These are phyloP conservation scores for Tauraco hartlaubi DNA, from an alignment of 2,797 vertebrate genomes.

Conservation along the genomic window DNA sequence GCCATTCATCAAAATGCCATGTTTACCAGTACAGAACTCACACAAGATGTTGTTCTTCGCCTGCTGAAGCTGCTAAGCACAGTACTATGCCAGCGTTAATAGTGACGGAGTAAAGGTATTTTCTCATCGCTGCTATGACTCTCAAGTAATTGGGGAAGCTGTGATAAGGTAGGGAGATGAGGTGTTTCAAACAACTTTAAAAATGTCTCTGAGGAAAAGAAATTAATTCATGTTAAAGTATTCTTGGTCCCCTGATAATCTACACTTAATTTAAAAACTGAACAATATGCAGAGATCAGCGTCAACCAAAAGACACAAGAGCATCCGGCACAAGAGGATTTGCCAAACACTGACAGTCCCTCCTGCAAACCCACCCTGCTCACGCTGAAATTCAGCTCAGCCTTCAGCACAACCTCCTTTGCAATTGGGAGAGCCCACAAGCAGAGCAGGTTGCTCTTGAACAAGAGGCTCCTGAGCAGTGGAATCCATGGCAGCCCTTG, in stretches of 20 bases:
- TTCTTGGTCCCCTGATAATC: not conserved
- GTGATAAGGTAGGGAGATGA: not conserved
- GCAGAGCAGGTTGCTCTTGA: not conserved
- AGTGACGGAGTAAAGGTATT: not conserved
- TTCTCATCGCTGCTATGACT: not conserved
- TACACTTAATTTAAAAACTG: not conserved
- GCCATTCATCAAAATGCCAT: not conserved
- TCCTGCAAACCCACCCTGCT: not conserved
- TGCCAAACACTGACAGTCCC: too few species aligned
- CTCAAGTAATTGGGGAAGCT: not conserved
- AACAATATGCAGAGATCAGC: not conserved
- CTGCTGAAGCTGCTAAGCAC: not conserved
- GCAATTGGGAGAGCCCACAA: not conserved
- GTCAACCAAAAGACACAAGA: not conserved
- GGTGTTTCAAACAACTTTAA: not conserved
- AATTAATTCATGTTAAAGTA: not conserved
- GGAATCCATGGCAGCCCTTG: not conserved
- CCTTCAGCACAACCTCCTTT: not conserved
- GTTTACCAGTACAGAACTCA: not conserved
- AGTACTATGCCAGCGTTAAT: not conserved
- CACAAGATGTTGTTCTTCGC: not conserved
- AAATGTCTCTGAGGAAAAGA: not conserved
- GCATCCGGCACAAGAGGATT: not conserved
- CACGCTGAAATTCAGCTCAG: not conserved
- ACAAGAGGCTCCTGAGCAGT: not conserved